Evolutionary conservation across 1,140 invertebrate genomes (phyloP).

Genomic region (Aphis craccivora): DNA sequence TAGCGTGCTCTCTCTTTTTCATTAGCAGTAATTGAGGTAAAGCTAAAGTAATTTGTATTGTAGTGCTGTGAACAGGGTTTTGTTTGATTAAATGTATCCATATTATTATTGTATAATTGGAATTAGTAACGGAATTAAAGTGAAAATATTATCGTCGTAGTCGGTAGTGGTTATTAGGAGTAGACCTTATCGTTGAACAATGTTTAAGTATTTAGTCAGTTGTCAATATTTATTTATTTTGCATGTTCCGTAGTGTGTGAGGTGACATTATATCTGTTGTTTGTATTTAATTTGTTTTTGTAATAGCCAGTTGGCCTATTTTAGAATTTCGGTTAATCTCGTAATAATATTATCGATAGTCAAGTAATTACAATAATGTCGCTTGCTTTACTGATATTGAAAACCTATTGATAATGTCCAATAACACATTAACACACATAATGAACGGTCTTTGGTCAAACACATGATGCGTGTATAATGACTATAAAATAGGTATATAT

Average conservation of each 20-base stretch:
- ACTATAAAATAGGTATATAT: too few species aligned
- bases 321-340: neutral
- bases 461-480: neutral
- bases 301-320: neutral
- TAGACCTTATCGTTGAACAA: neutral
- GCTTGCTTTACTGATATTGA: neutral
- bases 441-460: neutral
- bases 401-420: neutral
- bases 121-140: neutral
- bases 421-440: neutral
- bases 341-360: neutral
- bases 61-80: neutral
- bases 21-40: neutral
- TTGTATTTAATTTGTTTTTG: neutral
- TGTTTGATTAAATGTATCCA: neutral
- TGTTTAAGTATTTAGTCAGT: neutral
- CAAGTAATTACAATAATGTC: neutral
- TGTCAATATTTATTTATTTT: neutral
- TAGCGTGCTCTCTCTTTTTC: neutral
- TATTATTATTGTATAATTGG: neutral
- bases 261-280: neutral
- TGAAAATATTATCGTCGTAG: neutral
- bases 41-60: neutral
- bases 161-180: neutral
- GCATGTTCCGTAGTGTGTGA: neutral